Base-by-base conservation (phyloP, 2,888 invertebrate species). In the Macrosiphum euphorbiae region DNA sequence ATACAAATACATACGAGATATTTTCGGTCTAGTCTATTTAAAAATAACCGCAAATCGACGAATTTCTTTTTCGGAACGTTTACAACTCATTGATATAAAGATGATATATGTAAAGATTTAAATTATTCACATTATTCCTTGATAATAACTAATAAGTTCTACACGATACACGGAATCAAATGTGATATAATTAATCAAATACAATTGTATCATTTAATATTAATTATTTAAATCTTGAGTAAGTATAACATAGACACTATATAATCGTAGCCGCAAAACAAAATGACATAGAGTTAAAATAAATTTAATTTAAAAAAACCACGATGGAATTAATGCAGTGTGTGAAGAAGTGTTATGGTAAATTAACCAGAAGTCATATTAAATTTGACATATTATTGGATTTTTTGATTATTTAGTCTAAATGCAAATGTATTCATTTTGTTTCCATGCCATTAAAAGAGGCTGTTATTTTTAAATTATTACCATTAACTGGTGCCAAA, bases 401-500 rank as follows among this genome's bases (percentile, higher is more conserved):
- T 88, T 92, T 92, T 92, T 28, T 92, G 92, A 87, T 87, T 92
- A 92, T 87, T 88, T 67, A 50, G 87, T 88, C 50, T 88, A 28
- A 92, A 92, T 47, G 88, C n/a, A 87, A 91, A 84, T 47, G 44
- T 89, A 84, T 89, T 89, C 35, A 44, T 84, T 92, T 92, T 92
- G 88, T 92, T 92, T 84, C 92, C 55, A 89, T 88, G 84, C 84
- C 78, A 92, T 92, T 92, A 92, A 88, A 84, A 92, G 78, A 88
- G 84, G 44, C 88, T 92, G 88, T 89, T 89, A 89, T 92, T 92
- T 88, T 92, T 92, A 92, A 92, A 92, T 88, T 92, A 92, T 88
- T 88, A 16, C 55, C 26, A 84, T 78, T 92, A 47, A 55, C 78
- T 35, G 35, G 88, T 92, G 92, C 92, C 92, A 92, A 92, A 88